These are phyloP conservation scores for Nomada flava DNA, from an alignment of 2,888 invertebrate species.

Conservation along the genomic window DNA sequence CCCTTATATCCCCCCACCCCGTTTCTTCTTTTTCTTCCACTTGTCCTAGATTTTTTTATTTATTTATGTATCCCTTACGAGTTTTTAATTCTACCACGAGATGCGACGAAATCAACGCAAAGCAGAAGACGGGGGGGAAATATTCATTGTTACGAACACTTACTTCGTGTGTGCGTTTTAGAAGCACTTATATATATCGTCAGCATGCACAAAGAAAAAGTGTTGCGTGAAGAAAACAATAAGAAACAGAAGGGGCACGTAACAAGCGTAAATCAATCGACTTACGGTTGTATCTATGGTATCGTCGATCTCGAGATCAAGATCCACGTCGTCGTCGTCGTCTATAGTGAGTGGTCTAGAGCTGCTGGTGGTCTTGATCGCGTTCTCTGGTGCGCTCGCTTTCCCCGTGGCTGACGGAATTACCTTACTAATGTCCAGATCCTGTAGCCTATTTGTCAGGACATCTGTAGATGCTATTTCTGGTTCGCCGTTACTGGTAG, in stretches of 20 bases:
- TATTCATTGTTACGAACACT: constrained; percentile 43
- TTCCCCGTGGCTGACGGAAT: constrained; percentile 8
- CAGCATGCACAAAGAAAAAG: constrained; percentile 68
- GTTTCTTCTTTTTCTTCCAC: constrained; percentile 39
- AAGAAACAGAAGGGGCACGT: constrained; percentile 4
- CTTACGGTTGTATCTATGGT: constrained; percentile 90
- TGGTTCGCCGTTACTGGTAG: constrained; percentile 14
- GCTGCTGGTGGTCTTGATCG: constrained; percentile 69
- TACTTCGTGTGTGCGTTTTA: constrained; percentile 59
- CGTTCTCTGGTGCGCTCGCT: constrained; percentile 57
- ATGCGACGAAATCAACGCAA: not conserved
- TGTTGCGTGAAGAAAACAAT: constrained; percentile 28
- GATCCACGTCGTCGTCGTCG: constrained; percentile 90
- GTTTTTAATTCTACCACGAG: not conserved
- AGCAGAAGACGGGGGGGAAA: not conserved
- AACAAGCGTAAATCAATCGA: constrained; percentile 43
- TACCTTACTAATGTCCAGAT: constrained; percentile 70
- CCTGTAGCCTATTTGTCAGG: constrained; percentile 72
- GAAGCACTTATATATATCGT: constrained; percentile 58
- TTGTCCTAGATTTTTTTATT: not conserved
- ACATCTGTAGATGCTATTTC: constrained; percentile 61
- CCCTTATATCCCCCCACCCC: constrained; percentile 20
- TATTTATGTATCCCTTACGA: not conserved
- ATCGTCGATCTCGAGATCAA: constrained; percentile 94
- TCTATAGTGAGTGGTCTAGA: constrained; percentile 82